Conservation (phyloP, 2,113 vertebrate species). For the Takifugu flavidus region DNA sequence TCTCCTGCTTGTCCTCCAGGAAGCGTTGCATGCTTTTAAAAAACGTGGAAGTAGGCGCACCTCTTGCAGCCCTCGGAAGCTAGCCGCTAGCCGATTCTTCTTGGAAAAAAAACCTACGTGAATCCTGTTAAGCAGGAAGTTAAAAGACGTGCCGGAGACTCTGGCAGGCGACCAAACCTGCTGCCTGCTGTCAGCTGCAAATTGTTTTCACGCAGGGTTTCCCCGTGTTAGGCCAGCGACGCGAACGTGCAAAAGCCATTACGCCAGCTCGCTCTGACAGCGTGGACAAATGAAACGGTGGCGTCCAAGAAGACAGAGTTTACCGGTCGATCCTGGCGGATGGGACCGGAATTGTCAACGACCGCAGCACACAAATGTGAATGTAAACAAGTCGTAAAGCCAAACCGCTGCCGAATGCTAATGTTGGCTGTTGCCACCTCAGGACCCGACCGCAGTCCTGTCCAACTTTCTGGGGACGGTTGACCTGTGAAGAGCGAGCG, state of each 20-base stretch:
- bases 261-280: background rate
- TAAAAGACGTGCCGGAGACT: conserved; percentile 33
- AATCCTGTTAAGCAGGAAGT: conserved; percentile 55
- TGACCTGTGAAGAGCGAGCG: background rate
- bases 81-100: no score
- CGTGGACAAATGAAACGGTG: no score
- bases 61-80: no score
- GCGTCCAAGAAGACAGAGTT: no score
- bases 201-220: background rate
- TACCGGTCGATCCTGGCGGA: no score
- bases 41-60: no score
- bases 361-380: no score
- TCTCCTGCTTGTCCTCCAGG: background rate
- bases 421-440: no score
- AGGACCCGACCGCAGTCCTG: background rate
- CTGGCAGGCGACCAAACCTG: conserved; percentile 15
- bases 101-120: background rate
- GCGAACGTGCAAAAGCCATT: conserved; percentile 1
- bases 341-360: no score
- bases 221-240: background rate
- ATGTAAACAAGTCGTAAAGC: no score
- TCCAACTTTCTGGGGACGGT: background rate
- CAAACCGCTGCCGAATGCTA: no score
- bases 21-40: no score
- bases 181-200: conserved; percentile 18